Base-by-base conservation (phyloP, 2,888 invertebrate genomes). In the Synergus gifuensis region DNA sequence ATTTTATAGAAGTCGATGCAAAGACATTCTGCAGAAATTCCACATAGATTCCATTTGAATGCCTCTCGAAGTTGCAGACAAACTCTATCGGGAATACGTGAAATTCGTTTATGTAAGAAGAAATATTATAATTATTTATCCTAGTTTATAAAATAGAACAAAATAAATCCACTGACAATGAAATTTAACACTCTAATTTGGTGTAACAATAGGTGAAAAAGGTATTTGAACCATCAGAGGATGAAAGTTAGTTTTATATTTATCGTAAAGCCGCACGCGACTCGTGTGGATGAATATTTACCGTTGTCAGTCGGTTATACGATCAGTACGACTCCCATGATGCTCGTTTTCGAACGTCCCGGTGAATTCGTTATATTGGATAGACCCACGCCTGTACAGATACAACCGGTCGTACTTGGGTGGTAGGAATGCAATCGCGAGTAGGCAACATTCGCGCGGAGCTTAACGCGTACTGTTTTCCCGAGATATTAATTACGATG, bases 301-400 rank as follows among this genome's bases (percentile, higher is more conserved):
- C 76, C 78, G 76, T 80, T 73, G 42, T 77, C 44, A 82, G 78
- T 82, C 78, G 62, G 79, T 82, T 83, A 85, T 86, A 86, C 83
- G 88, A 88, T 89, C 86, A 85, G 82, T 88, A 89, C 84, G 86
- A 84, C 86, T 90, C 90, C 90, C 90, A 83, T 80, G 89, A 84
- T 82, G 87, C 83, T 87, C 89, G 88, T 89, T 89, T 64, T 73
- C 77, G 73, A 81, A 77, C 82, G 78, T 78, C 78, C 77, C 81
- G 40, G 42, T 77, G 73, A 76, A 81, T 81, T 79, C 77, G 78
- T 81, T 77, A 78, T 76, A 78, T 54, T 66, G 64, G 28, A 36
- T 81, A 77, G 64, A 58, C 60, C 64, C 22, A 62, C 40, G 77
- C 44, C 64, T 60, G 73, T 22, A 69, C 40, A 67, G 76, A 69